phyloP scores from a whole-genome alignment of 2,888 invertebrate species.

The Cheilosia vernalis region DNA sequence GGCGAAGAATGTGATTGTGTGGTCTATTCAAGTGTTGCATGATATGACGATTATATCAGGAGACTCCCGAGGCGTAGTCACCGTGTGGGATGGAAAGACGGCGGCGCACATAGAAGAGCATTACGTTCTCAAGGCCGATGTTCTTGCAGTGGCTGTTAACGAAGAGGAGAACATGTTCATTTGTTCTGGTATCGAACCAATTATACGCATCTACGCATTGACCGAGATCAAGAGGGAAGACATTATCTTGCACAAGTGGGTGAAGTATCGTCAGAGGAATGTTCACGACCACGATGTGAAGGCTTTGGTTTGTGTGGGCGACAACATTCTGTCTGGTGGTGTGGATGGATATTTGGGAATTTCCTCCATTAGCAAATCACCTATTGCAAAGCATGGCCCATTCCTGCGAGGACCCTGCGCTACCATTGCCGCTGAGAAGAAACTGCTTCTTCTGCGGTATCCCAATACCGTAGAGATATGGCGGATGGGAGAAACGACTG shows the following conservation, averaged over 20 bases:
- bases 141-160: slow-evolving; percentile 89
- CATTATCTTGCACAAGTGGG: slow-evolving; percentile 88
- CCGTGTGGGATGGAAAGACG: slow-evolving; percentile 93
- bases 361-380: slow-evolving; percentile 86
- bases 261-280: slow-evolving; percentile 90
- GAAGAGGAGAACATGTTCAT: slow-evolving; percentile 88
- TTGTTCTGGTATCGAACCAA: slow-evolving; percentile 93
- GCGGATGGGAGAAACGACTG: slow-evolving; percentile 84
- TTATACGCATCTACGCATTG: slow-evolving; percentile 89
- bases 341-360: slow-evolving; percentile 91
- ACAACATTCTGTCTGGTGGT: slow-evolving; percentile 90
- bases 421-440: slow-evolving; percentile 84
- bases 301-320: slow-evolving; percentile 86
- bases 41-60: slow-evolving; percentile 94
- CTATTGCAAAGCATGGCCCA: slow-evolving; percentile 88
- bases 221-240: slow-evolving; percentile 85
- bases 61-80: slow-evolving; percentile 92
- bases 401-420: slow-evolving; percentile 87
- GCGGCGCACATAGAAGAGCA: slow-evolving; percentile 92
- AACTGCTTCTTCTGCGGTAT: slow-evolving; percentile 86
- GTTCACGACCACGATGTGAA: slow-evolving; percentile 95
- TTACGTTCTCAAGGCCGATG: slow-evolving; percentile 92
- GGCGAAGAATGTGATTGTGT: slow-evolving; percentile 90
- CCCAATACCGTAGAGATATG: slow-evolving; percentile 87
- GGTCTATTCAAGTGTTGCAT: slow-evolving; percentile 91